Evolutionary conservation across 1,140 invertebrate genomes (phyloP).

Genomic region (Dermatophagoides farinae): DNA sequence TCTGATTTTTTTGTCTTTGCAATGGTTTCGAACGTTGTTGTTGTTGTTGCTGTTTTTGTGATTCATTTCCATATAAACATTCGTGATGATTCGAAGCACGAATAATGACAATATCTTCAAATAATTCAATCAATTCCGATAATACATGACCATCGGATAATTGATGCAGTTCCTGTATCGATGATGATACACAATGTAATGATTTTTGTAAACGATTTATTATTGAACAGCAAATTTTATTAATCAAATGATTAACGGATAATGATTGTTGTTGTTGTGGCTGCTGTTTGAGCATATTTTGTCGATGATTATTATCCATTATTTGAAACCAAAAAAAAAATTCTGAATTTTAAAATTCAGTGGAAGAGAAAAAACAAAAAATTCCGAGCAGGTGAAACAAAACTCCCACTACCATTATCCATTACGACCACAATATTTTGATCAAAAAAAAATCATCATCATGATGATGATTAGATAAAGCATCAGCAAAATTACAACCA

Average conservation of each 20-base stretch:
- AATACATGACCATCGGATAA: background rate
- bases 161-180: background rate
- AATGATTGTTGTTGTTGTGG: background rate
- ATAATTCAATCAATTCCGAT: background rate
- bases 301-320: background rate
- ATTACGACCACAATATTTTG: no score
- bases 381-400: no score
- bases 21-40: background rate
- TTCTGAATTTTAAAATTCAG: no score
- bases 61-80: background rate
- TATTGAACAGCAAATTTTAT: slow-evolving; percentile 1
- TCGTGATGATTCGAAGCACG: background rate
- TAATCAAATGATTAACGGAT: background rate
- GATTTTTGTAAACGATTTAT: background rate
- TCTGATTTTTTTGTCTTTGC: no score
- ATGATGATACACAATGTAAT: background rate
- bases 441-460: no score
- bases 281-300: background rate
- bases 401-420: no score
- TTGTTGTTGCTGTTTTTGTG: background rate
- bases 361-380: no score
- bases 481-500: no score
- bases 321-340: background rate
- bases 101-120: background rate
- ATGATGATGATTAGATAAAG: no score